Percentiles rank a stretch among this genome's conserved stretches.
Conservation (phyloP, 2,888 invertebrate genomes). For the Scaptodrosophila latifasciaeformis region DNA sequence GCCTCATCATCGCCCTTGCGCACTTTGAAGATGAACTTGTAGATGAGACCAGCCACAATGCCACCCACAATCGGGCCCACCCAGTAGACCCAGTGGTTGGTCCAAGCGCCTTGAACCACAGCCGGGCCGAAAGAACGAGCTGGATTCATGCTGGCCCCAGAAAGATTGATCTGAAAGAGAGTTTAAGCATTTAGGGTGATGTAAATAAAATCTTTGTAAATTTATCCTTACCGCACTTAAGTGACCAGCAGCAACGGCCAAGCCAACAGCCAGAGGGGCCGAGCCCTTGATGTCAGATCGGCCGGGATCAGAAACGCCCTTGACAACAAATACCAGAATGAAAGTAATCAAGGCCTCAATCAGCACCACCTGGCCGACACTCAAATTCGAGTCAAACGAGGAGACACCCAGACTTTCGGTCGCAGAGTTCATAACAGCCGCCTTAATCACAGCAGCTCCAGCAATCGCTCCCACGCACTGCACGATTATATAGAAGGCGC, state of each 20-base stretch:
- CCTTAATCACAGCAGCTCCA: constrained; percentile 85
- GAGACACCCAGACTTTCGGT: constrained; percentile 80
- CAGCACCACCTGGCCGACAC: constrained; percentile 85
- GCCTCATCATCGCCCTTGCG: constrained; percentile 83
- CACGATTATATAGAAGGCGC: constrained; percentile 85
- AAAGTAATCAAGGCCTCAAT: constrained; percentile 91
- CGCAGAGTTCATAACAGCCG: constrained; percentile 77
- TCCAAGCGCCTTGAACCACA: constrained; percentile 84
- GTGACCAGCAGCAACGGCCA: constrained; percentile 90
- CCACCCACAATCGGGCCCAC: constrained; percentile 89
- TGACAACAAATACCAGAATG: constrained; percentile 89
- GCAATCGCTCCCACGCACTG: constrained; percentile 89
- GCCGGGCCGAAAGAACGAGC: constrained; percentile 93
- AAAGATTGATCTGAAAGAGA: constrained; percentile 81
- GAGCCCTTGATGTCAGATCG: constrained; percentile 88
- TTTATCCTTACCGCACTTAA: constrained; percentile 87
- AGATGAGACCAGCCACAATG: constrained; percentile 83
- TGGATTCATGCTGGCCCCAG: constrained; percentile 95
- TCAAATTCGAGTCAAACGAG: constrained; percentile 77
- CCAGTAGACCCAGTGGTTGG: constrained; percentile 93
- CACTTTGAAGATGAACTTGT: constrained; percentile 82
- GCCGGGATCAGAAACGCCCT: constrained; percentile 88
- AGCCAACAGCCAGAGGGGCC: constrained; percentile 90
- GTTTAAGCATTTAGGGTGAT: background rate
- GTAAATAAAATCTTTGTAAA: background rate